These are phyloP conservation scores for Apaloderma vittatum DNA, from an alignment of 2,113 vertebrate genomes.

Conservation along the genomic window DNA sequence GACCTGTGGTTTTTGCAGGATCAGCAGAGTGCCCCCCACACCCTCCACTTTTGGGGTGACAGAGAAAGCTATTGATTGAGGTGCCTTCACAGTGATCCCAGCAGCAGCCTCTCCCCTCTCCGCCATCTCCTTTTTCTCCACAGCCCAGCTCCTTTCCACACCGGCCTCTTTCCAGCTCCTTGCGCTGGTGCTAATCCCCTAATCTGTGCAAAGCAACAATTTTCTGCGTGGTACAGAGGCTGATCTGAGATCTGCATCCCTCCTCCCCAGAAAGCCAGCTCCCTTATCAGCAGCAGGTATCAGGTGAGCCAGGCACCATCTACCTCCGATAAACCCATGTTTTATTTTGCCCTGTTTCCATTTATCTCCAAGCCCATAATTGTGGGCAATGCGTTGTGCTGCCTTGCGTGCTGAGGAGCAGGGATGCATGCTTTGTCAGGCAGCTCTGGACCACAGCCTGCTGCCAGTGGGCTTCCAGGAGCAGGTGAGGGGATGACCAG, in stretches of 20 bases:
- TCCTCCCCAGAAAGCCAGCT: neutral
- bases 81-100: rapidly evolving
- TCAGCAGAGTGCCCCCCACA: neutral
- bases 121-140: neutral
- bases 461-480: rapidly evolving
- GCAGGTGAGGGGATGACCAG: rapidly evolving
- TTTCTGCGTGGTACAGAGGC: neutral
- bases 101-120: neutral
- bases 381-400: neutral
- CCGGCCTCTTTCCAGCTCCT: slow-evolving; percentile 37
- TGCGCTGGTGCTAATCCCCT: slow-evolving; percentile 58
- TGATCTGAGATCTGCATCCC: slow-evolving; percentile 28
- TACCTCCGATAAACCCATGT: slow-evolving; percentile 35
- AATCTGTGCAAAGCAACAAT: slow-evolving; percentile 63
- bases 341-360: slow-evolving; percentile 48
- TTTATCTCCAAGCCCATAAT: slow-evolving; percentile 32
- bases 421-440: neutral
- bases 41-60: neutral
- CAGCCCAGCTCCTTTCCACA: neutral
- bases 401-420: rapidly evolving
- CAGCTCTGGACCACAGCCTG: neutral
- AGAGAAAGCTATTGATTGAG: neutral
- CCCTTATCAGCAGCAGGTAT: slow-evolving; percentile 54
- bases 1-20: neutral
- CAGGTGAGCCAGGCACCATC: slow-evolving; percentile 55